Percentiles rank a stretch among this genome's conserved stretches.
Evolutionary conservation across 2,888 invertebrate species (phyloP).

Genomic region (Syritta pipiens): DNA sequence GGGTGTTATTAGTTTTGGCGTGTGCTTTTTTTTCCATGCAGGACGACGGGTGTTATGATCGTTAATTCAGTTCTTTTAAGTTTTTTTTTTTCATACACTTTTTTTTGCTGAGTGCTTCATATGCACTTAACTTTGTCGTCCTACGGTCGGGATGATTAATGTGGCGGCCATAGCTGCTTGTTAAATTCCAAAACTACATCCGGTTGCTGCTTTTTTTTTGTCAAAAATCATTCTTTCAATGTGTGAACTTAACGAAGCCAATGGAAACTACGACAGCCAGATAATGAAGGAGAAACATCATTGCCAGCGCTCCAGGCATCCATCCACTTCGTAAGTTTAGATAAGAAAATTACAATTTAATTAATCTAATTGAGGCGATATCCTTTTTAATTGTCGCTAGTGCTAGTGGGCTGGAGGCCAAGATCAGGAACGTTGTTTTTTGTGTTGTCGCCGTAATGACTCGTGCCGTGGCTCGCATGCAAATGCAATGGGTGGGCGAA

Average conservation of each 20-base stretch:
- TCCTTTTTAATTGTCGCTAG: constrained; percentile 66
- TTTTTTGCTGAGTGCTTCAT: constrained; percentile 9
- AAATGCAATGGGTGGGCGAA: constrained; percentile 27
- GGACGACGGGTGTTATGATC: constrained; percentile 42
- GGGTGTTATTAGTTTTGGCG: constrained; percentile 46
- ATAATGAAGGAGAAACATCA: constrained; percentile 17
- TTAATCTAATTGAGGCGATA: constrained; percentile 68
- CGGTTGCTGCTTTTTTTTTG: constrained; percentile 13
- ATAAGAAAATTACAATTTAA: constrained; percentile 68
- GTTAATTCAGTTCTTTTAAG: constrained; percentile 60
- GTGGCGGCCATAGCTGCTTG: too few relatives aligned
- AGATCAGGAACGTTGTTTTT: constrained; percentile 41
- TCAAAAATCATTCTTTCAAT: too few relatives aligned
- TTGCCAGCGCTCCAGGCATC: constrained; percentile 33
- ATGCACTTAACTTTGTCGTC: constrained; percentile 55
- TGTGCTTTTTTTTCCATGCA: constrained; percentile 27
- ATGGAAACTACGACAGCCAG: constrained; percentile 38
- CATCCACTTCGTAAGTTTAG: constrained; percentile 31
- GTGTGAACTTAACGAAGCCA: constrained; percentile 38
- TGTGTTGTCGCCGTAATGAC: constrained; percentile 40
- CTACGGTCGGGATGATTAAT: constrained; percentile 47
- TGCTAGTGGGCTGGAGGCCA: constrained; percentile 44
- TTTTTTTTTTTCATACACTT: constrained; percentile 21
- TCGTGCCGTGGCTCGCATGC: constrained; percentile 39
- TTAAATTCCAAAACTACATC: constrained; percentile 27